Conservation (phyloP, 2,797 vertebrate species). For the Sebastes hopkinsi region DNA sequence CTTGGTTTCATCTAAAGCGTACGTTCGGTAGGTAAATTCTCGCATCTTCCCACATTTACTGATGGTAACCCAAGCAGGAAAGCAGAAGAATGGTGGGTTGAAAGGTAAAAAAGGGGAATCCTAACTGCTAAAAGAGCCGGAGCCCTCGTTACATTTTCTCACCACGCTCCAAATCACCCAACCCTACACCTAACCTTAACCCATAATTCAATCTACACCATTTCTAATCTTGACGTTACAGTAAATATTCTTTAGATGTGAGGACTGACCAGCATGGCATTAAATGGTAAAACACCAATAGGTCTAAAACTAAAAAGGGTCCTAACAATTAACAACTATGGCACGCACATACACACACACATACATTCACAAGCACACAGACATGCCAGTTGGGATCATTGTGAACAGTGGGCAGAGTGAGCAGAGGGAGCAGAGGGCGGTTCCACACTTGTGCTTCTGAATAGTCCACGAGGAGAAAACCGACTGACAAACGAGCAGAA, state of each 20-base stretch:
- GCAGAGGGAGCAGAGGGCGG: not conserved
- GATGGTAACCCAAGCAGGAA: not conserved
- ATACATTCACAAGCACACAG: not conserved
- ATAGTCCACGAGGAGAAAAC: slow-evolving; percentile 7
- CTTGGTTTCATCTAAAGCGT: not conserved
- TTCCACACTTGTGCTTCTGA: slow-evolving; percentile 32
- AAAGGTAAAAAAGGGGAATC: not conserved
- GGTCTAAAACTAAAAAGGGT: not conserved
- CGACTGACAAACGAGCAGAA: slow-evolving; percentile 36
- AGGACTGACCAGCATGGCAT: not conserved
- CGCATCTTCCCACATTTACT: not conserved
- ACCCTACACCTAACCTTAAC: too few relatives aligned
- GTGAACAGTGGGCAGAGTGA: not conserved
- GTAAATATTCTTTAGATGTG: not conserved
- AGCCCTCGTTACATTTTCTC: not conserved
- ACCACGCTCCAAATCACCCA: too few relatives aligned
- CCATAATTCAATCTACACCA: not conserved
- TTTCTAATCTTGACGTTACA: not conserved
- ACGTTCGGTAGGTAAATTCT: not conserved
- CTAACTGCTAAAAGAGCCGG: not conserved
- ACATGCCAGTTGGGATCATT: not conserved
- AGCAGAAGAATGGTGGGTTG: not conserved
- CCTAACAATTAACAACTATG: not conserved
- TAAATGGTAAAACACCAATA: not conserved
- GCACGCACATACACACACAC: not conserved